Evolutionary conservation across 1,140 invertebrate species (phyloP).

Genomic region (Littorina saxatilis): DNA sequence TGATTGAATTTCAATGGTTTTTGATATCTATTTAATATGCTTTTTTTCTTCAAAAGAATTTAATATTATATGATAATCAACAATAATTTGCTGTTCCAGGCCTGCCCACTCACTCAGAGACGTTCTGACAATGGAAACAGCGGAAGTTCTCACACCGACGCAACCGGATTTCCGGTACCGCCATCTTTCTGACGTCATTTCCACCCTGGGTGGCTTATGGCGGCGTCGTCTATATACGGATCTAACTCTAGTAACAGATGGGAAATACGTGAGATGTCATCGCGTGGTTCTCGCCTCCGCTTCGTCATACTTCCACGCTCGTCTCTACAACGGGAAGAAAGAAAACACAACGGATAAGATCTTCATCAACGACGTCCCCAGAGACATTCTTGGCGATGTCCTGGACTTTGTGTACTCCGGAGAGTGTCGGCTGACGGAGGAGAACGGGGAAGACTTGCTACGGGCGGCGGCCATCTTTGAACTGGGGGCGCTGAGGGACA

Average conservation of each 20-base stretch:
- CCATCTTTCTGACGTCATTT: conserved; percentile 40
- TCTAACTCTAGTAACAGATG: conserved; percentile 52
- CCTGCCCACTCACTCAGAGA: too few relatives aligned
- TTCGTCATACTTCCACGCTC: conserved; percentile 60
- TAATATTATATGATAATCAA: too few relatives aligned
- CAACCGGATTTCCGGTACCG: conserved; percentile 34
- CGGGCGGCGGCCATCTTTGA: conserved; percentile 90
- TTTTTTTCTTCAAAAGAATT: too few relatives aligned
- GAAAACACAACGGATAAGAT: conserved; percentile 49
- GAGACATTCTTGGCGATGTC: conserved; percentile 43
- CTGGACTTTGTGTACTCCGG: conserved; percentile 58
- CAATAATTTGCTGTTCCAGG: too few relatives aligned
- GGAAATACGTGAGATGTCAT: conserved; percentile 54
- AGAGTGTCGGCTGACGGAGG: conserved; percentile 54
- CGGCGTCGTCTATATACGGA: conserved; percentile 50
- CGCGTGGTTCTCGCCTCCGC: conserved; percentile 54
- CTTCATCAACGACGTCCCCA: conserved; percentile 42
- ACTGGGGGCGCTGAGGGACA: conserved; percentile 86
- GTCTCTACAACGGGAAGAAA: conserved; percentile 56
- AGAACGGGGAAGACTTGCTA: conserved; percentile 86
- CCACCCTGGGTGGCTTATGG: conserved; percentile 35
- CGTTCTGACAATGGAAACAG: not conserved
- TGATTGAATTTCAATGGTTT: too few relatives aligned
- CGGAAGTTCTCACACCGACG: not conserved
- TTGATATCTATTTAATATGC: too few relatives aligned